Percentiles rank a stretch among this genome's conserved stretches.
Evolutionary conservation across 2,797 vertebrate species (phyloP).

Genomic region (Sebastes oblongus): DNA sequence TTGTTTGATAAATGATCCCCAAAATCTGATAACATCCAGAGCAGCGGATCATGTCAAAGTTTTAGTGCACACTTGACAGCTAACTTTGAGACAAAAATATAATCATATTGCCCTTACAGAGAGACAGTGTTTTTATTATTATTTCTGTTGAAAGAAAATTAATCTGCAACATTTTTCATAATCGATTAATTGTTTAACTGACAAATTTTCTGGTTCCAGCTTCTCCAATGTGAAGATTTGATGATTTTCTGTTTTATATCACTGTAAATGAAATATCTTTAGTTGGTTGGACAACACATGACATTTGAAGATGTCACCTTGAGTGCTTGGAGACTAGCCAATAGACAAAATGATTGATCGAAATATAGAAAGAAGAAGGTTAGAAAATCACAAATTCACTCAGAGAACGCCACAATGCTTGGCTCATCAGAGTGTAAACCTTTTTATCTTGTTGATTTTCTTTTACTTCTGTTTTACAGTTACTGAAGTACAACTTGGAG

Average conservation of each 20-base stretch:
- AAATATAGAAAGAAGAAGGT: neutral
- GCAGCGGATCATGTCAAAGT: neutral
- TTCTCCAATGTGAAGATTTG: neutral
- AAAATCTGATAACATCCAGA: neutral
- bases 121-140: neutral
- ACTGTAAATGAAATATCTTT: neutral
- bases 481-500: conserved; percentile 93
- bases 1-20: conserved; percentile 1
- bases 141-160: neutral
- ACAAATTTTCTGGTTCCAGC: neutral
- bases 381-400: neutral
- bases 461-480: conserved; percentile 81
- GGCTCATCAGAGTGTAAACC: neutral
- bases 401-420: no score
- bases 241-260: neutral
- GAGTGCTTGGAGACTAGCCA: neutral
- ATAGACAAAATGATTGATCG: neutral
- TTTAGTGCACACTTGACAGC: neutral
- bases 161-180: neutral
- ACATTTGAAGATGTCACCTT: neutral
- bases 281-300: neutral
- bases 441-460: conserved; percentile 12
- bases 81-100: neutral
- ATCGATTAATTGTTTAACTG: neutral
- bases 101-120: neutral